Conservation (phyloP, 2,888 invertebrate species). For the Therioaphis trifolii region DNA sequence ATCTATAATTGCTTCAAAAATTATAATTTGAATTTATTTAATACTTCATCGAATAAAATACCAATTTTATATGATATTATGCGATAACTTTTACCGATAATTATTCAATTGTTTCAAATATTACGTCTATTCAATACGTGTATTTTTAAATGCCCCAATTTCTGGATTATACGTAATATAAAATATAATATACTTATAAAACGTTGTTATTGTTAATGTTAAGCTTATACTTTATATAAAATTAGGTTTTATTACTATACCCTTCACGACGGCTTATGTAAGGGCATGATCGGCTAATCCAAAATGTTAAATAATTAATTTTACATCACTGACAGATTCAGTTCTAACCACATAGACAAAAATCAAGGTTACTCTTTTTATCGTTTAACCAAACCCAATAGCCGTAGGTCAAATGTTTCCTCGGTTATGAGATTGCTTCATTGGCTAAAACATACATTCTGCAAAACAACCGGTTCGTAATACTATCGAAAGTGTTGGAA, state of each 20-base stretch:
- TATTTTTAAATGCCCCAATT: too few species aligned
- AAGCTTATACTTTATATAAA: too few species aligned
- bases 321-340: constrained; percentile 40
- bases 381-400: constrained; percentile 50
- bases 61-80: too few species aligned
- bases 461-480: constrained; percentile 29
- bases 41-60: too few species aligned
- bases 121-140: too few species aligned
- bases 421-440: constrained; percentile 45
- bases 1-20: too few species aligned
- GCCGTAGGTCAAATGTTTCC: constrained; percentile 41
- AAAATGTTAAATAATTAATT: constrained; percentile 50
- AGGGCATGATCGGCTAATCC: constrained; percentile 8
- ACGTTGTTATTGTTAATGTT: too few species aligned
- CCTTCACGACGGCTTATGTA: constrained; percentile 15
- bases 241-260: constrained; percentile 24
- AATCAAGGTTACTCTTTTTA: constrained; percentile 52
- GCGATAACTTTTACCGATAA: too few species aligned
- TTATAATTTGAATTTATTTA: too few species aligned
- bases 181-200: too few species aligned
- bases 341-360: constrained; percentile 36
- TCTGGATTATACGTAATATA: too few species aligned
- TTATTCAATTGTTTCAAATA: too few species aligned
- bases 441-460: constrained; percentile 17
- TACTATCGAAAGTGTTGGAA: constrained; percentile 33